These are phyloP conservation scores for Lithosia quadra DNA, from an alignment of 2,888 invertebrate genomes.

Conservation along the genomic window DNA sequence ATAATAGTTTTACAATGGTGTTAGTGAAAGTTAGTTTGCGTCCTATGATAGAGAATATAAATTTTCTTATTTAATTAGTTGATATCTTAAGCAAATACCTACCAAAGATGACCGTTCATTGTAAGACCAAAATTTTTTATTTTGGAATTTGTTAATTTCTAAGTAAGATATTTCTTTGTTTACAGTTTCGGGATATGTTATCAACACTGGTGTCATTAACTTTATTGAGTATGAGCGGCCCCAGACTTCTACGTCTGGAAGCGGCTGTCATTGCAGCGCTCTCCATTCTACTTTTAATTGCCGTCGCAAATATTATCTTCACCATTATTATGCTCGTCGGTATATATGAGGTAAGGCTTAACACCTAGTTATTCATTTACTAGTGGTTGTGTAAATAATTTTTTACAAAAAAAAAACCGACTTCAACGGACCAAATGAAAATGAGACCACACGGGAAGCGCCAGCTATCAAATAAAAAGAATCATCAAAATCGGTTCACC, in stretches of 20 bases:
- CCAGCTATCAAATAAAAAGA: no score
- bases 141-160: no score
- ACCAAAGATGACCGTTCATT: no score
- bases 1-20: no score
- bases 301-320: neutral
- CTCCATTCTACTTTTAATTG: neutral
- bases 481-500: no score
- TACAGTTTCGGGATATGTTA: neutral
- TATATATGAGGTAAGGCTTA: conserved; percentile 16
- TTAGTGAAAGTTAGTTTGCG: neutral
- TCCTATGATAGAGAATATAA: no score
- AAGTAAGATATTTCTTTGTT: neutral
- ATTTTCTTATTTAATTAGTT: no score
- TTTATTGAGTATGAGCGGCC: neutral
- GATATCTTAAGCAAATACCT: no score
- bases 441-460: no score
- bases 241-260: neutral
- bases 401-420: neutral
- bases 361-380: neutral
- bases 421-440: no score
- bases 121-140: no score
- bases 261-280: neutral
- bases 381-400: no score
- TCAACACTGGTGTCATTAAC: neutral
- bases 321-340: conserved; percentile 9